A percentile compares a stretch with the other conserved stretches of the same genome.
Conservation (phyloP, 1,140 invertebrate genomes). For the Hyles euphorbiae region DNA sequence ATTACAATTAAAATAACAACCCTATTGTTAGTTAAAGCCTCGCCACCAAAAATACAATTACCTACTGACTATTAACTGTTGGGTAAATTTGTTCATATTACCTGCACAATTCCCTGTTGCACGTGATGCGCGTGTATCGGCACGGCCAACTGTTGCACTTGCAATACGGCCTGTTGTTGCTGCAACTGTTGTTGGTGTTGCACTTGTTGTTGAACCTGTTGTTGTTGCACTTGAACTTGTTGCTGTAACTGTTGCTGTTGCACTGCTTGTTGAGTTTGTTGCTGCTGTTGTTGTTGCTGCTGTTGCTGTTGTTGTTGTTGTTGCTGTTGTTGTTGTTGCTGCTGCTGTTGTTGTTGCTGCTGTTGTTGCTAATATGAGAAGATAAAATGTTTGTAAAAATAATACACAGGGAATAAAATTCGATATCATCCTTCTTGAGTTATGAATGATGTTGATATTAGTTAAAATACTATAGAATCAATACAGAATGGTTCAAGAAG, state of each 20-base stretch:
- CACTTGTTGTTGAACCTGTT: slow-evolving; percentile 35
- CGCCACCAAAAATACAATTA: too few species aligned
- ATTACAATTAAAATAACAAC: too few species aligned
- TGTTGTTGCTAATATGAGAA: slow-evolving; percentile 7
- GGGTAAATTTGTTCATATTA: background rate
- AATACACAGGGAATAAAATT: too few species aligned
- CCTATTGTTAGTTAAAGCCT: too few species aligned
- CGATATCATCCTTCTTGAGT: too few species aligned
- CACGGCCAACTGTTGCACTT: slow-evolving; percentile 63
- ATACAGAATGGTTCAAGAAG: too few species aligned
- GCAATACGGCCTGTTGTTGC: slow-evolving; percentile 57
- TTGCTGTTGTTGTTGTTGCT: slow-evolving; percentile 29
- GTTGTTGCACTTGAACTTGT: slow-evolving; percentile 32
- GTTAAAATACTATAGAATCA: too few species aligned
- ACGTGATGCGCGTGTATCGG: slow-evolving; percentile 64
- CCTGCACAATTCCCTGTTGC: slow-evolving; percentile 49
- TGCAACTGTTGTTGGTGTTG: slow-evolving; percentile 44
- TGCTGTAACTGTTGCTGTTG: slow-evolving; percentile 50
- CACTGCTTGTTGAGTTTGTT: slow-evolving; percentile 44
- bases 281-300: slow-evolving; percentile 40
- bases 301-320: slow-evolving; percentile 38
- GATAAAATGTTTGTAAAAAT: too few species aligned
- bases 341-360: slow-evolving; percentile 22
- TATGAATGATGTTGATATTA: too few species aligned
- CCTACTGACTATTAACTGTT: background rate